Evolutionary conservation across 2,113 vertebrate genomes (phyloP), one percentile per base, ranked within the genome.

Genomic region (Sylvietta virens): DNA sequence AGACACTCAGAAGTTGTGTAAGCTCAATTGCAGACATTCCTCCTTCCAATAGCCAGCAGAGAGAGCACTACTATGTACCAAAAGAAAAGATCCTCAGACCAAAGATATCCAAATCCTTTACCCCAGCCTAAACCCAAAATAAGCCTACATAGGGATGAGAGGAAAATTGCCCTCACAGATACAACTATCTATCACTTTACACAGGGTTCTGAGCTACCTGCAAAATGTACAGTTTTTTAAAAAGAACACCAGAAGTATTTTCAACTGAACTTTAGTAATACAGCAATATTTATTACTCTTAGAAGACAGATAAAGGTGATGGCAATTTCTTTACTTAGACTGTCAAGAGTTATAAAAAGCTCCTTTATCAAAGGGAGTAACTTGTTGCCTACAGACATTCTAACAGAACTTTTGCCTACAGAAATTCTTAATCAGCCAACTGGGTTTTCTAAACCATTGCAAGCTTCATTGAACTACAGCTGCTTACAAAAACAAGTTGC

Each of bases 1-100:
- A 99, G 98, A 98, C 98, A 98, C 98, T 99, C 96, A 92, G 90
- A 96, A 97, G 94, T 94, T 98, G 97, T 93, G 94, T 91, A 97
- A 97, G 93, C 94, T 97, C 95, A 89, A 94, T 82, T 39, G 90
- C 95, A 98, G 96, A 97, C 97, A 97, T 95, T 97, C 76, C 95
- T 97, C 97, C 86, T 96, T 88, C 89, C 92, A 95, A 94, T 90
- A 96, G 51, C 74, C 92, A 95, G 90, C 85, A 96, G 93, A 98
- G 96, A 97, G 84, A 97, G 93, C 67, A 53, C 72, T 83, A 87
- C 90, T 91, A 86, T 35, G 65, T 89, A 94, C 82, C 67, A 86
- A 88, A 96, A 96, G 84, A 94, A 94, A 97, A 94, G 56, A 82
- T 73, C 87, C 93, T 94, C 80, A 56, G 60, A 87, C 15, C 42